phyloP scores from a whole-genome alignment of 2,888 invertebrate species.

The Caenorhabditis angaria region DNA sequence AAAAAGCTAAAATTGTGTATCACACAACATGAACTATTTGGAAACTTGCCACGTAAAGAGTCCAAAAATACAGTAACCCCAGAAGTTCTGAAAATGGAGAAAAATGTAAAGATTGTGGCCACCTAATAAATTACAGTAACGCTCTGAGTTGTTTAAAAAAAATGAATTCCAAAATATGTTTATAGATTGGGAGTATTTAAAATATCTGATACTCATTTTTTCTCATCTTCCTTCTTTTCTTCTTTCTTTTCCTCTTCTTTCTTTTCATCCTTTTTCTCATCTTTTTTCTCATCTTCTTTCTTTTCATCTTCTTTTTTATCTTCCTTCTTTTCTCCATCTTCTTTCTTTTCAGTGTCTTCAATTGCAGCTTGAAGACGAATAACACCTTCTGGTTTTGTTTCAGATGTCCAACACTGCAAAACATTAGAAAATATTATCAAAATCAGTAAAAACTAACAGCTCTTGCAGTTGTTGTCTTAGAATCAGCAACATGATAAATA shows the following conservation, averaged over 20 bases:
- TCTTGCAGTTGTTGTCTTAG: conserved; percentile 37
- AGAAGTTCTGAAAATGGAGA: no score
- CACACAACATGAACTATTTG: no score
- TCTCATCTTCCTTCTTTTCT: conserved; percentile 24
- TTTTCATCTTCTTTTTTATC: conserved; percentile 14
- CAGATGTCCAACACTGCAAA: conserved; percentile 44
- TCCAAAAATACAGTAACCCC: no score
- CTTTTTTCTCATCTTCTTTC: conserved; percentile 16
- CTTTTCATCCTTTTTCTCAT: conserved; percentile 18
- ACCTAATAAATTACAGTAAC: no score
- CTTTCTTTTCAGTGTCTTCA: conserved; percentile 15
- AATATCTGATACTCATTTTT: no score
- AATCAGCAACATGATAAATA: conserved; percentile 56
- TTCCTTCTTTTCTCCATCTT: conserved; percentile 12
- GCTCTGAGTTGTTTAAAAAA: no score
- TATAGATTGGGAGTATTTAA: no score
- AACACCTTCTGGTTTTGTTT: conserved; percentile 58
- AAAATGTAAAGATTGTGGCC: no score
- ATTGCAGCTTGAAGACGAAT: conserved; percentile 43
- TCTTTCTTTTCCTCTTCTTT: conserved; percentile 25
- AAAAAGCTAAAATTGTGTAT: no score
- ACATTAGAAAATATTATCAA: background rate
- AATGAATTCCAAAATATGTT: no score
- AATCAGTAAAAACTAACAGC: conserved; percentile 8
- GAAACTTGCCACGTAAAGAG: no score